Conservation (phyloP, 2,797 vertebrate genomes). For the Poecilia picta region DNA sequence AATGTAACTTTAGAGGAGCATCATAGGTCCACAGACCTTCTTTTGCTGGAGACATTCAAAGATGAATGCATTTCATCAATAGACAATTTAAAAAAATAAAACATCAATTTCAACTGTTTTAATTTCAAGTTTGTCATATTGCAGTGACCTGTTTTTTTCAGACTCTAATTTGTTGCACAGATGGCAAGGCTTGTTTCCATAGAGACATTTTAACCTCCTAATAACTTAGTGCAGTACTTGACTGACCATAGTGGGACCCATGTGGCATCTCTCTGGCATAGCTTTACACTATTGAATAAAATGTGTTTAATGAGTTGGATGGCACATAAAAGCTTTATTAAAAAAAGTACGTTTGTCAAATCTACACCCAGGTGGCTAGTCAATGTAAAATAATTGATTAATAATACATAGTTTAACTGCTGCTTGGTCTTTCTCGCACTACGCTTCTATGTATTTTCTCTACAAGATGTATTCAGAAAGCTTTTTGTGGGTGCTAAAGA, state of each 20-base stretch:
- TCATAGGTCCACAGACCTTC: neutral
- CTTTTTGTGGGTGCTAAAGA: neutral
- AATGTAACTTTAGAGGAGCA: neutral
- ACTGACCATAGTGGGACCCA: neutral
- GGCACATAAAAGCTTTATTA: neutral
- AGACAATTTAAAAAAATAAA: neutral
- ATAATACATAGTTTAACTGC: neutral
- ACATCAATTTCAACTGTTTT: neutral
- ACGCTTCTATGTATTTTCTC: neutral
- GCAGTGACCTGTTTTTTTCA: slow-evolving; percentile 12
- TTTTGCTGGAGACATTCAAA: neutral
- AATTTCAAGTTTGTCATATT: slow-evolving; percentile 4
- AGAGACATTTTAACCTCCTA: slow-evolving; percentile 19
- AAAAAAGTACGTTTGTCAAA: neutral
- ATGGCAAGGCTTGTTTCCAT: slow-evolving; percentile 10
- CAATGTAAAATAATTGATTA: neutral
- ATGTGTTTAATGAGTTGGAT: neutral
- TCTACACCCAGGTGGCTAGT: neutral
- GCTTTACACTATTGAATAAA: neutral
- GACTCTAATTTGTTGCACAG: slow-evolving; percentile 10
- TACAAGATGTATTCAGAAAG: neutral
- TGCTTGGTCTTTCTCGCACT: neutral
- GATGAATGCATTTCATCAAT: neutral
- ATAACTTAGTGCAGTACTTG: neutral
- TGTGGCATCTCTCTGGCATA: neutral